Evolutionary conservation across 2,113 vertebrate genomes (phyloP), one percentile per base, ranked within the genome.

Genomic region (Apodemus sylvaticus): DNA sequence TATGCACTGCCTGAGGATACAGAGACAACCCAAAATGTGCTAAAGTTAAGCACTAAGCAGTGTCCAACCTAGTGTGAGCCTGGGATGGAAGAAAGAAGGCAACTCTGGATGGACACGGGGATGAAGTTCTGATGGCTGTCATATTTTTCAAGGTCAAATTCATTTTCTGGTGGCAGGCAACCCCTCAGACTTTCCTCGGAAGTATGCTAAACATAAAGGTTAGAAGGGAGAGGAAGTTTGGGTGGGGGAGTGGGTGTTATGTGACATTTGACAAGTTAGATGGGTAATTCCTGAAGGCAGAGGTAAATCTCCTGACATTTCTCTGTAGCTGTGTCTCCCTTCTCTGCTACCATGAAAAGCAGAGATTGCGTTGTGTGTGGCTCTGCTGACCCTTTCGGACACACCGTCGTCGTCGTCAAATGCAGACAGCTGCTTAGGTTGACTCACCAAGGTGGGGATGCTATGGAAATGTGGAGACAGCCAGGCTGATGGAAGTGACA

Each of bases 391-490:
- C 90, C 76, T 78, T 95, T 86, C n/a, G 86, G 96, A 94, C 91
- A 70, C 88, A 68, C 55, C 0, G 1, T 93, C 36, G 93, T 97
- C 88, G 92, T 92, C 36, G 93, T 97, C 88, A 94, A 86, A 79
- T 5, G 14, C 6, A 92, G 96, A 93, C 94, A 97, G 94, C 77
- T 86, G 51, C 90, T 91, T 51, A 91, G 86, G 90, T 70, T 62
- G 77, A 94, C 89, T 93, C 93, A 86, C 78, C 62, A 58, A 92
- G 64, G 92, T 93, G 85, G 88, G 77, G 88, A 90, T 64, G 95
- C 90, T 88, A 8, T 4, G 36, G 81, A 73, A 90, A 79, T 64
- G 71, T 95, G 86, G 94, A 96, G 96, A 94, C 93, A 96, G 96
- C 64, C 26, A 51, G 92, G 89, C 82, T 86, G 94, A 96, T 79